phyloP scores from a whole-genome alignment of 2,888 invertebrate genomes.

The Eulithis prunata region DNA sequence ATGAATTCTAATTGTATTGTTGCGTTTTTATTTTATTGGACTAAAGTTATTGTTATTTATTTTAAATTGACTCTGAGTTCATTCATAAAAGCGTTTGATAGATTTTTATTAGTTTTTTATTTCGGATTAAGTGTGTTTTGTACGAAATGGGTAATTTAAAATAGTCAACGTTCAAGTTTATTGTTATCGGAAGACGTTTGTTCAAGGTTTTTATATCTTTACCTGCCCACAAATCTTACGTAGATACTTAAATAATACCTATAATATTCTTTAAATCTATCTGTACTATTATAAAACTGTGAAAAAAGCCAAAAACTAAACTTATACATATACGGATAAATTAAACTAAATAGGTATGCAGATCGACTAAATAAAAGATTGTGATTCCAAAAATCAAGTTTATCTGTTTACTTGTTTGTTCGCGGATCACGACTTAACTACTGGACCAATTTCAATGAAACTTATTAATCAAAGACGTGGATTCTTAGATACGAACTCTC shows the following conservation, averaged over 20 bases:
- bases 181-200: slow-evolving; percentile 17
- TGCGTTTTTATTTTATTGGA: slow-evolving; percentile 27
- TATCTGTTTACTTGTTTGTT: too few relatives aligned
- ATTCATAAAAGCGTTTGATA: slow-evolving; percentile 17
- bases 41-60: slow-evolving; percentile 31
- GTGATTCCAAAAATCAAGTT: too few relatives aligned
- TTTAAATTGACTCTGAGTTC: slow-evolving; percentile 27
- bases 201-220: slow-evolving; percentile 10
- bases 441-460: too few relatives aligned
- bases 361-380: too few relatives aligned
- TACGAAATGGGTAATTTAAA: slow-evolving; percentile 15
- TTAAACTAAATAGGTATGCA: too few relatives aligned
- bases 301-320: too few relatives aligned
- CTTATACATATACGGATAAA: too few relatives aligned
- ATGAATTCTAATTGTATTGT: slow-evolving; percentile 38
- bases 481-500: too few relatives aligned
- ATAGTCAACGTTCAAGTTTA: slow-evolving; percentile 20
- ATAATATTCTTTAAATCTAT: too few relatives aligned
- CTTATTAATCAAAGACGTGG: too few relatives aligned
- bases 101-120: slow-evolving; percentile 29
- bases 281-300: too few relatives aligned
- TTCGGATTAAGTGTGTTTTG: slow-evolving; percentile 12
- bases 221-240: neutral
- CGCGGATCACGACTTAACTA: too few relatives aligned
- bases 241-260: neutral